Evolutionary conservation across 2,888 invertebrate species (phyloP), one percentile per base, ranked within the genome.

Genomic region (Phymatocera aterrima): DNA sequence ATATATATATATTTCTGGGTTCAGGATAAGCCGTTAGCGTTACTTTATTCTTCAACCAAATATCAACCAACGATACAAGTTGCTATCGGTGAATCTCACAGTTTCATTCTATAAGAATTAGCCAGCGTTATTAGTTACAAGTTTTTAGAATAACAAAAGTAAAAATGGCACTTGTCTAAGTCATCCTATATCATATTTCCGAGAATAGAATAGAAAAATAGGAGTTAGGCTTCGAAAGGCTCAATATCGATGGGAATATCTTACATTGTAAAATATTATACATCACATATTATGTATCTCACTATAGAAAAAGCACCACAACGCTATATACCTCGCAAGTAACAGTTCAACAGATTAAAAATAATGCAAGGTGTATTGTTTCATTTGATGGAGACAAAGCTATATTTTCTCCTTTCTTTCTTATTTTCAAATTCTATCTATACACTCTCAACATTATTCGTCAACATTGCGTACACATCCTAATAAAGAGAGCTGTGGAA

Each of bases 271-370:
- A 68, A 68, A 68, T 43, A 40, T 43, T 24, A 68, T 24, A 68
- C 40, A 68, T 68, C 40, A 68, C 40, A 68, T 43, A 68, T 68
- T 21, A 68, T 21, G 43, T 43, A 34, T 43, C 24, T 43, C 40
- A 40, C 24, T 68, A 43, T 24, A 43, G n/a, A n/a, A 68, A 68
- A 68, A 68, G 65, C 65, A 68, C 65, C 65, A 46, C 65, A n/a
- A 12, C 65, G 65, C 65, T 68, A 21, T 24, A 68, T 68, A 68
- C 65, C 65, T 68, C 65, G 43, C 65, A 68, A 68, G 12, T 46
- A 68, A 68, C 65, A 68, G 65, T 68, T 68, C 65, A 68, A 68
- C 65, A 68, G 65, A 40, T 68, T 43, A 40, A 24, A 68, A 68
- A 43, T 68, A 68, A 68, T 43, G 12, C 65, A 68, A 43, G 65